A percentile compares a stretch with the other conserved stretches of the same genome.
Conservation (phyloP, 37 sponge, comb jelly and placozoan species). For the Amphimedon queenslandica region DNA sequence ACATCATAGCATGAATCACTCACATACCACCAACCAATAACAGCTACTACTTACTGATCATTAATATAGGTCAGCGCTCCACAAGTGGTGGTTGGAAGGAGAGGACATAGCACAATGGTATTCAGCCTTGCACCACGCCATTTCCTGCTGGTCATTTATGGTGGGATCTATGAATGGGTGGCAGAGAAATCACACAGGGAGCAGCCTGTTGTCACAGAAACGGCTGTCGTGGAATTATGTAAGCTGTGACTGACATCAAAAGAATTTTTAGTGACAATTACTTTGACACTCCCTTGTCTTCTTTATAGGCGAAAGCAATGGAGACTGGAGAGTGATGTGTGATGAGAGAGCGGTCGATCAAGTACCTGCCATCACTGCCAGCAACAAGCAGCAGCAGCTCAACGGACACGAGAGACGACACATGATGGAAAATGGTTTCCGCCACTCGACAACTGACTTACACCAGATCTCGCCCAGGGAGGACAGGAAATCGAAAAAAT, state of each 20-base stretch:
- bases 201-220: neutral
- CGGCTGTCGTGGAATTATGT: neutral
- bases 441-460: neutral
- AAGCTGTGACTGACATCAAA: neutral
- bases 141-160: constrained; percentile 2
- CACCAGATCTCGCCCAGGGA: neutral
- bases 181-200: neutral
- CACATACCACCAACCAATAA: no score
- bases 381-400: no score
- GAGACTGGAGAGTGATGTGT: no score
- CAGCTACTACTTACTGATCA: no score
- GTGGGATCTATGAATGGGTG: constrained; percentile 6
- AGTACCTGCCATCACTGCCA: no score
- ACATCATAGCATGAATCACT: no score
- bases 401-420: no score
- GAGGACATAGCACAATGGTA: constrained; percentile 6
- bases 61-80: constrained; percentile 10
- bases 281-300: no score
- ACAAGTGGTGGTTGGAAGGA: neutral
- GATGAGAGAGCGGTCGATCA: no score
- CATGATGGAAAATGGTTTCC: constrained; percentile 3
- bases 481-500: neutral
- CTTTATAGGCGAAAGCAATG: no score
- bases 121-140: constrained; percentile 3
- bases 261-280: no score